Evolutionary conservation across 2,113 vertebrate species (phyloP).

Genomic region (Antechinus stuartii): DNA sequence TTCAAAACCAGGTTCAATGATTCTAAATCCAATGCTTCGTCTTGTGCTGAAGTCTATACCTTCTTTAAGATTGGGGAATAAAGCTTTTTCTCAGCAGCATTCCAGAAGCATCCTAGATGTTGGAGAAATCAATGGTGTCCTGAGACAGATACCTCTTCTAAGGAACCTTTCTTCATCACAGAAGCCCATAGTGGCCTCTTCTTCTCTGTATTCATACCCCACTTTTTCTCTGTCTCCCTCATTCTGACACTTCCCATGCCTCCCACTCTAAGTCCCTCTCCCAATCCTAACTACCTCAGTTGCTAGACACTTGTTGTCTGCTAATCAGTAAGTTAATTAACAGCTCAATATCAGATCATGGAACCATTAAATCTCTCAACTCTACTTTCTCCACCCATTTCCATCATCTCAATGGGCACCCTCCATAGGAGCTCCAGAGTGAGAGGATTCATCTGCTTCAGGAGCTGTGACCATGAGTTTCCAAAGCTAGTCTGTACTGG

Average conservation of each 20-base stretch:
- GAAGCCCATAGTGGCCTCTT: background rate
- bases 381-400: background rate
- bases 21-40: background rate
- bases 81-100: background rate
- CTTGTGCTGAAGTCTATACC: background rate
- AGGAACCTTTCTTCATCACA: background rate
- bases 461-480: background rate
- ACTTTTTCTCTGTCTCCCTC: background rate
- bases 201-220: background rate
- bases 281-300: background rate
- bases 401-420: background rate
- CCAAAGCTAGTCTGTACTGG: background rate
- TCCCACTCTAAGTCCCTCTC: background rate
- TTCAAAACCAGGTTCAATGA: background rate
- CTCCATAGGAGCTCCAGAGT: background rate
- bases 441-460: background rate
- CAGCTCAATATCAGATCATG: background rate
- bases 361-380: background rate
- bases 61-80: background rate
- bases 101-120: background rate
- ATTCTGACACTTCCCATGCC: background rate
- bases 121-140: background rate
- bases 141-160: background rate
- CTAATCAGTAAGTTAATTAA: background rate
- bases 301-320: background rate